These are phyloP conservation scores for Scarus forsteni DNA, from an alignment of 2,797 vertebrate species.

Conservation along the genomic window DNA sequence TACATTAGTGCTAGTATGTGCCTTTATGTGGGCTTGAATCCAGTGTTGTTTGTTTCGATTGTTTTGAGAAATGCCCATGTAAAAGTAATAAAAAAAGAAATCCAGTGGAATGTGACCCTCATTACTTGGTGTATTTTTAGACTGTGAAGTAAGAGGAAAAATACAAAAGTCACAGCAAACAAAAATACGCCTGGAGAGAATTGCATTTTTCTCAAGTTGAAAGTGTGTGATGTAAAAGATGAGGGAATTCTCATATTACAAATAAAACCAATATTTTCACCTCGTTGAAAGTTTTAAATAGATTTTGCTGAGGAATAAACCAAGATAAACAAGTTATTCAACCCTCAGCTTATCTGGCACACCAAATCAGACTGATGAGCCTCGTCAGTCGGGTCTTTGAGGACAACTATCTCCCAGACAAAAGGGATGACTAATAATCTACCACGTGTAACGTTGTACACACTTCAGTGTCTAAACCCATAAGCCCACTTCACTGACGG, in stretches of 20 bases:
- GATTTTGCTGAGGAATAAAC: not conserved
- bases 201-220: not conserved
- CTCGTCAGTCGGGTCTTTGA: slow-evolving; percentile 14
- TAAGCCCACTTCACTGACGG: slow-evolving; percentile 9
- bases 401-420: slow-evolving; percentile 4
- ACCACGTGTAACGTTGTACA: not conserved
- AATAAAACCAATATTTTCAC: not conserved
- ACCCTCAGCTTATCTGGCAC: slow-evolving; percentile 4
- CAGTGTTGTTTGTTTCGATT: slow-evolving; percentile 20
- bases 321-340: not conserved
- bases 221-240: not conserved
- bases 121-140: slow-evolving; percentile 19
- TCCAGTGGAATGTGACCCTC: slow-evolving; percentile 3
- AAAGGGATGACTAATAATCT: slow-evolving; percentile 33
- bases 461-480: slow-evolving; percentile 6
- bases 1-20: slow-evolving; percentile 47
- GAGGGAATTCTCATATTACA: not conserved
- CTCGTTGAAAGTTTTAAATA: not conserved
- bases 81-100: slow-evolving; percentile 22
- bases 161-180: slow-evolving; percentile 7
- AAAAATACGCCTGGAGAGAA: not conserved
- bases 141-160: not conserved
- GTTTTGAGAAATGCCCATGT: slow-evolving; percentile 13
- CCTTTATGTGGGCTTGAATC: slow-evolving; percentile 47
- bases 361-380: slow-evolving; percentile 20